A percentile compares a stretch with the other conserved stretches of the same genome.
Evolutionary conservation across 2,797 vertebrate genomes (phyloP).

Genomic region (Oceanodroma leucorhoa): DNA sequence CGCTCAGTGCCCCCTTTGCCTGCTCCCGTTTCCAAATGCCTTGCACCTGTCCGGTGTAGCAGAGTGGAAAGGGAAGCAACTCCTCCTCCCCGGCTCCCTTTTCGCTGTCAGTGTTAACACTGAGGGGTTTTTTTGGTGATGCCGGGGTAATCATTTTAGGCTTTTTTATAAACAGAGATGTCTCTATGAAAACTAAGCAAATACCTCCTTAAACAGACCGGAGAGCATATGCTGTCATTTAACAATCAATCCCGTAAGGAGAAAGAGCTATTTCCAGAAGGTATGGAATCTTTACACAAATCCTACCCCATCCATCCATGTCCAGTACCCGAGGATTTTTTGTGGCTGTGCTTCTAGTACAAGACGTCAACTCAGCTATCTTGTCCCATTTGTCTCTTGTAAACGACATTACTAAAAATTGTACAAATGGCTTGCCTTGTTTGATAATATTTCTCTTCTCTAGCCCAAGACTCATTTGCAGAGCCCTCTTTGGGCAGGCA

Average conservation of each 20-base stretch:
- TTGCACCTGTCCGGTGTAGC: neutral
- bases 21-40: neutral
- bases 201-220: neutral
- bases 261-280: neutral
- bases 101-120: neutral
- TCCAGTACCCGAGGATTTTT: neutral
- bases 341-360: neutral
- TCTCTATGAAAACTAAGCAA: neutral
- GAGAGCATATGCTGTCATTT: neutral
- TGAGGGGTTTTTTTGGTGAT: neutral
- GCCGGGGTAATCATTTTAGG: neutral
- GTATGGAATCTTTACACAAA: neutral
- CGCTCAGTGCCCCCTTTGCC: accelerated
- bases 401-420: slow-evolving; percentile 48
- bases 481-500: slow-evolving; percentile 38
- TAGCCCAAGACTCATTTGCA: slow-evolving; percentile 29
- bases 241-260: neutral
- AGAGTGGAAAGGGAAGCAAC: neutral
- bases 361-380: neutral
- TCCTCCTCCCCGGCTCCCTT: neutral
- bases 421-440: slow-evolving; percentile 45
- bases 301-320: neutral
- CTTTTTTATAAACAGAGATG: neutral
- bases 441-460: slow-evolving; percentile 20
- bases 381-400: slow-evolving; percentile 36